These are phyloP conservation scores for Sciurus niger DNA, from an alignment of 2,113 vertebrate genomes.

Conservation along the genomic window DNA sequence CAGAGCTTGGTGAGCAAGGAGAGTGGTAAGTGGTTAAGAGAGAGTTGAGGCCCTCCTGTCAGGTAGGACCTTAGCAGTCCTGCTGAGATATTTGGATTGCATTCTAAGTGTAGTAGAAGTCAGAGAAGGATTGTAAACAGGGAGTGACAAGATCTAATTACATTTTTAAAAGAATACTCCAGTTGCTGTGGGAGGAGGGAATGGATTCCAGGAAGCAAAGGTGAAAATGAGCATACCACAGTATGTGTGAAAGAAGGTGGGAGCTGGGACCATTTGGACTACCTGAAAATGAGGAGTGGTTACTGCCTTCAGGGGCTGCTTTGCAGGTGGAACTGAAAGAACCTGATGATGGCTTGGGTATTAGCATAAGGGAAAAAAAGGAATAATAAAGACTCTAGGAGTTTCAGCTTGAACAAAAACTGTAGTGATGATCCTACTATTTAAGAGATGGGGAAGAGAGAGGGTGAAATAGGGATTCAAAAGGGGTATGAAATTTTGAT, in stretches of 20 bases:
- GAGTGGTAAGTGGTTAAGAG: background rate
- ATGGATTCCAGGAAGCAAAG: background rate
- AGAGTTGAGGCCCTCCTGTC: rapidly evolving
- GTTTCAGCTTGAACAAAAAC: background rate
- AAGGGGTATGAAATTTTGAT: background rate
- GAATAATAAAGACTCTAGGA: background rate
- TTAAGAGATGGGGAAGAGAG: background rate
- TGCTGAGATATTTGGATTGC: background rate
- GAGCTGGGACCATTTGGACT: too few relatives aligned
- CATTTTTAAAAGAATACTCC: background rate
- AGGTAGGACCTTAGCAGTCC: background rate
- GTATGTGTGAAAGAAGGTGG: background rate
- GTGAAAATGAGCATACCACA: background rate
- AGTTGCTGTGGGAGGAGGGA: background rate
- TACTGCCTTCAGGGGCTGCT: background rate
- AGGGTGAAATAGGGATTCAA: background rate
- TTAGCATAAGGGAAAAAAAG: background rate
- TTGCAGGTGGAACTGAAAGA: background rate
- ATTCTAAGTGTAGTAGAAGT: background rate
- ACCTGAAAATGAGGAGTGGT: background rate
- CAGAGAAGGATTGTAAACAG: background rate
- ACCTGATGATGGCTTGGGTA: background rate
- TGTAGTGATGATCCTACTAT: background rate
- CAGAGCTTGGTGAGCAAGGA: background rate
- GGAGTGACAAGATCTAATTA: background rate